Base-by-base conservation (phyloP, 2,888 invertebrate species). In the Hirtodrosophila duncani region DNA sequence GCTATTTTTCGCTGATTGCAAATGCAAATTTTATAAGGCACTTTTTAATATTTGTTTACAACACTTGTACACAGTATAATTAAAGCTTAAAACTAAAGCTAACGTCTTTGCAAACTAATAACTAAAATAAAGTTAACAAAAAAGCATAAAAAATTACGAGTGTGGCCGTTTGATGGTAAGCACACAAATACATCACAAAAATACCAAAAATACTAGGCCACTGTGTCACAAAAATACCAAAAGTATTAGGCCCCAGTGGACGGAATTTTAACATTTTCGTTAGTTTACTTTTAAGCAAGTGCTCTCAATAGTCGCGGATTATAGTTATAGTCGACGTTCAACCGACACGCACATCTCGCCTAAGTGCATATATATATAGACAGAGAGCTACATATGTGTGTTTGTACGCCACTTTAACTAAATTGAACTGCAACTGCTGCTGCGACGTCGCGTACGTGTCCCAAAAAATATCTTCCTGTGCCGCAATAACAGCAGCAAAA, bases 101-200 rank as follows among this genome's bases (percentile, higher is more conserved):
- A 53, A 55, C 50, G 29, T 50, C 63, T 33, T 57, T 51, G 38
- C 44, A 56, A 67, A 51, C n/a, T 49, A 49, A 55, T 44, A 68
- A 68, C 58, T 67, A 52, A 68, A 62, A 46, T 36, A 45, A 46
- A n/a, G n/a, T n/a, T n/a, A n/a, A n/a, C n/a, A n/a, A n/a, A n/a
- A n/a, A n/a, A n/a, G n/a, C n/a, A n/a, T n/a, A n/a, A n/a, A n/a
- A n/a, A n/a, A n/a, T n/a, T n/a, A n/a, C n/a, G n/a, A n/a, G n/a
- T n/a, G n/a, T n/a, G n/a, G n/a, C n/a, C n/a, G n/a, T n/a, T n/a
- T n/a, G n/a, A n/a, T n/a, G n/a, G n/a, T n/a, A n/a, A n/a, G n/a
- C n/a, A n/a, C n/a, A n/a, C n/a, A n/a, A n/a, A n/a, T n/a, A n/a
- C n/a, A n/a, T n/a, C n/a, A n/a, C n/a, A n/a, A n/a, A n/a, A n/a